These are phyloP conservation scores for Nasua narica DNA, from an alignment of 2,797 vertebrate species.

Conservation along the genomic window DNA sequence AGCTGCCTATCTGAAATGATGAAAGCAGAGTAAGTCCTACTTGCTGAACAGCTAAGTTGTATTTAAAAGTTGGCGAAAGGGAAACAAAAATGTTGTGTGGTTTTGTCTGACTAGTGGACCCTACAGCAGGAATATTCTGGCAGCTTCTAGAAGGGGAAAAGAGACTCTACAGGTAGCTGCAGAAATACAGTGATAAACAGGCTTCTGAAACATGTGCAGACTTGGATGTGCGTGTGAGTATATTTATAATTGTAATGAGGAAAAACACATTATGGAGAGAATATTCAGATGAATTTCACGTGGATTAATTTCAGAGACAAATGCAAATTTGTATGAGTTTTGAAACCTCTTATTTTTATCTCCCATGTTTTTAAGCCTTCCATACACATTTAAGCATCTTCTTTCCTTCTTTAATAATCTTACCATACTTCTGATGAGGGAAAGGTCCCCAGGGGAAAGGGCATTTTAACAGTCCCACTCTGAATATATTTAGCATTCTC, in stretches of 20 bases:
- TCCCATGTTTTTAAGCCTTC: not conserved
- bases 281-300: not conserved
- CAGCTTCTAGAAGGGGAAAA: not conserved
- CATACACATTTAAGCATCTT: not conserved
- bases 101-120: not conserved
- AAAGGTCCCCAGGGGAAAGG: not conserved
- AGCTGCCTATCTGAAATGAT: not conserved
- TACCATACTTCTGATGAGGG: not conserved
- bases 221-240: not conserved
- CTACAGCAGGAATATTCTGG: not conserved
- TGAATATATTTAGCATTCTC: not conserved
- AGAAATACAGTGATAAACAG: not conserved
- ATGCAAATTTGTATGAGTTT: not conserved
- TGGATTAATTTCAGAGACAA: not conserved
- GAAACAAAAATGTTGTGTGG: not conserved
- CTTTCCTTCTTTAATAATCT: not conserved
- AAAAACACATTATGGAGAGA: not conserved
- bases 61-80: not conserved
- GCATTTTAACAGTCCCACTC: not conserved
- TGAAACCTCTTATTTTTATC: not conserved
- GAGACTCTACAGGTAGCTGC: not conserved
- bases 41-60: not conserved
- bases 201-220: not conserved
- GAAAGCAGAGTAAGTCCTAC: not conserved
- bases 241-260: not conserved